A percentile compares a stretch with the other conserved stretches of the same genome.
Evolutionary conservation across 1,140 invertebrate species (phyloP).

Genomic region (Apolygus lucorum): DNA sequence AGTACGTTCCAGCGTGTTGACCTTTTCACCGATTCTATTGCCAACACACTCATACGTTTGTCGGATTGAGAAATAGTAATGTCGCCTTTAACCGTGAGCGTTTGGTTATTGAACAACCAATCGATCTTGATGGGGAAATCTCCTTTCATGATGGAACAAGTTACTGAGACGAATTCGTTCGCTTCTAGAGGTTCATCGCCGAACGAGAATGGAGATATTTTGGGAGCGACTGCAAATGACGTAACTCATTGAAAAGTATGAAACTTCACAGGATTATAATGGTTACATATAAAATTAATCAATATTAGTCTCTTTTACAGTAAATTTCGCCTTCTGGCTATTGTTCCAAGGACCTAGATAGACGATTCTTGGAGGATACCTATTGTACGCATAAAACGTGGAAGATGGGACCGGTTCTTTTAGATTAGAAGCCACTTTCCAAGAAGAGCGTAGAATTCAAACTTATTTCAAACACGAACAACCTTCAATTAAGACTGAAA

Average conservation of each 20-base stretch:
- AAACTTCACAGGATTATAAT: no score
- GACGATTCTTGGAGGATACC: no score
- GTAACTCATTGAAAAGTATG: background rate
- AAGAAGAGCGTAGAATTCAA: no score
- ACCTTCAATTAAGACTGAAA: no score
- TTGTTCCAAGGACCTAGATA: no score
- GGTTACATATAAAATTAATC: no score
- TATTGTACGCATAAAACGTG: no score
- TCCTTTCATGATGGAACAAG: constrained; percentile 64
- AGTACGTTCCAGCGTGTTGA: constrained; percentile 51
- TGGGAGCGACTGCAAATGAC: constrained; percentile 44
- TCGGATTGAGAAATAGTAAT: constrained; percentile 55
- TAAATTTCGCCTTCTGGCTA: no score
- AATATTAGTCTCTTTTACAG: no score
- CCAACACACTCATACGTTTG: constrained; percentile 46
- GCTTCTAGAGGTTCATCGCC: constrained; percentile 43
- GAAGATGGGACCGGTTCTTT: no score
- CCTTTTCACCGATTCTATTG: constrained; percentile 43
- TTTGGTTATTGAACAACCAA: constrained; percentile 54
- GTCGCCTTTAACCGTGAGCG: constrained; percentile 38
- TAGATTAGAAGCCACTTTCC: no score
- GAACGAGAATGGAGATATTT: constrained; percentile 51
- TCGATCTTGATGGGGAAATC: constrained; percentile 62
- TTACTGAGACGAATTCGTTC: constrained; percentile 41
- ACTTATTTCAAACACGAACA: no score